Evolutionary conservation across 1,140 invertebrate species (phyloP).

Genomic region (Ceratina japonica): DNA sequence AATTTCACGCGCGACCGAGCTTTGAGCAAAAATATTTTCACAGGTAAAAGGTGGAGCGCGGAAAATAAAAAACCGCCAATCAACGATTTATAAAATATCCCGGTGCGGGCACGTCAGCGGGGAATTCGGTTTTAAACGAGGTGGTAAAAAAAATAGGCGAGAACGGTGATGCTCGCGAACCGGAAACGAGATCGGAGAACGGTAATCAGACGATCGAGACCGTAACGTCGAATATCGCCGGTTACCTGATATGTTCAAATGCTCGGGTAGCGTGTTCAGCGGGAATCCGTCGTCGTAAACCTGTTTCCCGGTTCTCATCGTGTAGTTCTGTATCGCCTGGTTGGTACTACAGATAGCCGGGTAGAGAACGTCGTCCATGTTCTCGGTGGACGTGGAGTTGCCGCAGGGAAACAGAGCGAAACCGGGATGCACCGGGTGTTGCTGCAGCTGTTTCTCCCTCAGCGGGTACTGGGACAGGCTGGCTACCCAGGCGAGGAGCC

Average conservation of each 20-base stretch:
- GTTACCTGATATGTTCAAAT: slow-evolving; percentile 76
- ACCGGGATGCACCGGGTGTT: slow-evolving; percentile 81
- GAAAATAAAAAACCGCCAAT: background rate
- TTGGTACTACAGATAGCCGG: slow-evolving; percentile 92
- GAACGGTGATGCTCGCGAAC: background rate
- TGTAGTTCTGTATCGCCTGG: slow-evolving; percentile 90
- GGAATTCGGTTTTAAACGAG: background rate
- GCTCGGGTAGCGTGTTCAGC: slow-evolving; percentile 81
- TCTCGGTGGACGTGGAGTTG: slow-evolving; percentile 86
- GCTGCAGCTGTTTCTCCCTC: slow-evolving; percentile 78
- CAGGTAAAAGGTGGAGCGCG: background rate
- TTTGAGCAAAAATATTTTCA: background rate
- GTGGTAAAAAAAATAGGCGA: no score
- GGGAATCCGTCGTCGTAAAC: slow-evolving; percentile 85
- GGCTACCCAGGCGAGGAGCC: slow-evolving; percentile 90
- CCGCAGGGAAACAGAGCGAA: slow-evolving; percentile 89
- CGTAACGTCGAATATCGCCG: background rate
- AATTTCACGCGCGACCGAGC: background rate
- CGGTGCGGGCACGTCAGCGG: no score
- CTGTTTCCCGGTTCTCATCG: slow-evolving; percentile 87
- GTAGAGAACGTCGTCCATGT: slow-evolving; percentile 83
- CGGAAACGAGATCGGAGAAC: background rate
- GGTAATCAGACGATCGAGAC: background rate
- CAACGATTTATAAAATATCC: no score
- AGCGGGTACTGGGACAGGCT: slow-evolving; percentile 81